Evolutionary conservation across 2,888 invertebrate species (phyloP), one percentile per base, ranked within the genome.

Genomic region (Eupithecia tripunctaria): DNA sequence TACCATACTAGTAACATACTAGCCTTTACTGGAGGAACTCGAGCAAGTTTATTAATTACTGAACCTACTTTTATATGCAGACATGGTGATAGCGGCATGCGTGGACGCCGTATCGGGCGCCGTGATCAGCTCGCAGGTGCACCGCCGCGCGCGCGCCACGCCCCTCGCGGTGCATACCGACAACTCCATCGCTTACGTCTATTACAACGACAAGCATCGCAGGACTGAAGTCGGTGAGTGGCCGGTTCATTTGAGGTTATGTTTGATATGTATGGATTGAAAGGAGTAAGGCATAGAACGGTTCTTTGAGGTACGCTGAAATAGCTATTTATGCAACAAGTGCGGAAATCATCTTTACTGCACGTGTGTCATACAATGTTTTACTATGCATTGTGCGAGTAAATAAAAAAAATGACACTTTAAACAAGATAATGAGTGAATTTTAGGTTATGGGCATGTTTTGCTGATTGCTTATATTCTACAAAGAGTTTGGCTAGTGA

Each of bases 141-240:
- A 99, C 90, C 97, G 98, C 74, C 96, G 97, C 83, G 97, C 97
- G 65, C 96, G 96, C 67, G 97, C 97, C 14, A 97, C 99, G 5
- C 95, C 99, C 25, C 97, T 90, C 1, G 92, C 93, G 15, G 97
- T 99, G 18, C 99, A 99, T 92, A 97, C 98, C 0, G 99, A 99
- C 92, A 99, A 99, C 95, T 99, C 99, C 97, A 90, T 99, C 65
- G 97, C 98, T 78, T 99, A 99, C 91, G 96, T 97, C 51, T 99
- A 98, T 91, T 98, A 97, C 93, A 99, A 97, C 90, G 98, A 99
- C 85, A 98, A 99, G 90, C 97, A 97, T 80, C 96, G 99, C 51
- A 96, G 99, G 69, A 97, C 97, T 18, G 99, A 99, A 95, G 95
- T 99, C 72, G 95, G 96, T 96, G 79, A 81, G 80, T 79, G 1